These are phyloP conservation scores for Neogale vison DNA, from an alignment of 2,113 vertebrate genomes.

Conservation along the genomic window DNA sequence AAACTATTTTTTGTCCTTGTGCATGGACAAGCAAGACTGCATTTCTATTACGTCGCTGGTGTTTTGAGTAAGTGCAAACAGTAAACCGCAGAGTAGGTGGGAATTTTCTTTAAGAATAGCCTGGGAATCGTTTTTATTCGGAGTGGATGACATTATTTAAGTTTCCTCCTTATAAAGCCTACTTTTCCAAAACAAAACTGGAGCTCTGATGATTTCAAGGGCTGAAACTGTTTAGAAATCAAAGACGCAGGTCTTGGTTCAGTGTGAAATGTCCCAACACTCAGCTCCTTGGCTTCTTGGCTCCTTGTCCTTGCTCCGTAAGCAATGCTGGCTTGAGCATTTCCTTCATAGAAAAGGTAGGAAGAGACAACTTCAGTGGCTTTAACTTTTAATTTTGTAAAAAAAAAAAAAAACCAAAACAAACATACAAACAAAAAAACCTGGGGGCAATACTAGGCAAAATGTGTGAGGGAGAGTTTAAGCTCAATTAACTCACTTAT, in stretches of 20 bases:
- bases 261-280: not conserved
- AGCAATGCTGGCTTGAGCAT: not conserved
- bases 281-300: not conserved
- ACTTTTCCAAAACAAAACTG: not conserved
- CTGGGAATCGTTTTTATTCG: not conserved
- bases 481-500: not conserved
- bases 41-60: not conserved
- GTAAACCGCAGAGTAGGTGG: not conserved
- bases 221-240: not conserved
- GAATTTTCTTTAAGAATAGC: not conserved
- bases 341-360: not conserved
- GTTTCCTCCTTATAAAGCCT: not conserved
- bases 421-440: too few species aligned
- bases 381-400: not conserved
- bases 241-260: not conserved
- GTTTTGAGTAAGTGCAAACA: not conserved
- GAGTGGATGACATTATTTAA: not conserved
- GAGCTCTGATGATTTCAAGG: not conserved
- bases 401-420: not conserved
- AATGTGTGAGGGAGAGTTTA: not conserved
- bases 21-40: not conserved
- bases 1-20: not conserved
- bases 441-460: not conserved
- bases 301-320: not conserved
- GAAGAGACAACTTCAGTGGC: not conserved